These are phyloP conservation scores for Hypselothyrea guttata DNA, from an alignment of 2,888 invertebrate species.

Conservation along the genomic window DNA sequence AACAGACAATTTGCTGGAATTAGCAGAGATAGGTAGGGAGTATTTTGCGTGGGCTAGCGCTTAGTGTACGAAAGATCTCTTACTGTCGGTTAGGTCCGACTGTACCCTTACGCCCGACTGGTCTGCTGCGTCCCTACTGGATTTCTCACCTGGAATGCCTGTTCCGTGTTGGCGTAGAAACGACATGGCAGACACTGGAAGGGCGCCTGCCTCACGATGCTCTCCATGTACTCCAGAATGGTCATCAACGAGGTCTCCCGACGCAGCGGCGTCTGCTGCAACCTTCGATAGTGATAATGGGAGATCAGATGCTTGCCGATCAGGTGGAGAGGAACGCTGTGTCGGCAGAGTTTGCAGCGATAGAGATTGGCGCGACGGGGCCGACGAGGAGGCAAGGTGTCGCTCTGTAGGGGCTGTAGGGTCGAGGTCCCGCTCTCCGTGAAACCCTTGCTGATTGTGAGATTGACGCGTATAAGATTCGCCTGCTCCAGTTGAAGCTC, in stretches of 20 bases:
- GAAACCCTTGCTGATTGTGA: slow-evolving; percentile 41
- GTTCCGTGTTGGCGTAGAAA: slow-evolving; percentile 91
- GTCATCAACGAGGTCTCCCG: slow-evolving; percentile 83
- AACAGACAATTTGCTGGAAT: too few species aligned
- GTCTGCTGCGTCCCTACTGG: too few species aligned
- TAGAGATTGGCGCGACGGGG: slow-evolving; percentile 85
- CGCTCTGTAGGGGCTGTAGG: slow-evolving; percentile 8
- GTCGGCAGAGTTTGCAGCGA: slow-evolving; percentile 88
- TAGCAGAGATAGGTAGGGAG: too few species aligned
- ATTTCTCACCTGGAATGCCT: slow-evolving; percentile 83
- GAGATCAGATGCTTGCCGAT: slow-evolving; percentile 94
- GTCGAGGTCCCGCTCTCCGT: too few species aligned
- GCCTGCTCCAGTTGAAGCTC: slow-evolving; percentile 88
- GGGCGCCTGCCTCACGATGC: slow-evolving; percentile 90
- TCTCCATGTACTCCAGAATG: slow-evolving; percentile 89
- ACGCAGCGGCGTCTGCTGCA: slow-evolving; percentile 83
- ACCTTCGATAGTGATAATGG: slow-evolving; percentile 91
- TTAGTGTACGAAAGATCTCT: too few species aligned
- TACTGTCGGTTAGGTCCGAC: too few species aligned
- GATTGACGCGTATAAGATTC: slow-evolving; percentile 67
- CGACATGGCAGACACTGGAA: slow-evolving; percentile 93
- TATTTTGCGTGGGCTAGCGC: too few species aligned
- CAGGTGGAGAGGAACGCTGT: slow-evolving; percentile 86
- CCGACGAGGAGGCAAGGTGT: slow-evolving; percentile 59
- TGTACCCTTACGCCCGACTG: too few species aligned